Conservation (phyloP, 2,113 vertebrate species). For the Pandion haliaetus region DNA sequence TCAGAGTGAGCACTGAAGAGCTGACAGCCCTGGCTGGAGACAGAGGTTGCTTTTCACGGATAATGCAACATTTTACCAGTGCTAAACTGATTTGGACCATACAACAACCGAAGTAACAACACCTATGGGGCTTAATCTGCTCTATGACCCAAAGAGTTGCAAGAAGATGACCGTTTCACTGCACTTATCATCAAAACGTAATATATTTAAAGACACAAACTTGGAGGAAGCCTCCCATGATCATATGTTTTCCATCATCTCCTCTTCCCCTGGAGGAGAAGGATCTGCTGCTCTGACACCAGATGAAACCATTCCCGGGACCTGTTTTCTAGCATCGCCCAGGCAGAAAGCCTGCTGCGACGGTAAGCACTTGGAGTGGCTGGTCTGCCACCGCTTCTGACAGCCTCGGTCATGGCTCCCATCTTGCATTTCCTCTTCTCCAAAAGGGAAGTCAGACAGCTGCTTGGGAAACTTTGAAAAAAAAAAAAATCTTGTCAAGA, state of each 20-base stretch:
- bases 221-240: not conserved
- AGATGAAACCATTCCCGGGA: not conserved
- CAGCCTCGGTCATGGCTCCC: not conserved
- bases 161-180: not conserved
- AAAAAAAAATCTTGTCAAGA: not conserved
- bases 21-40: not conserved
- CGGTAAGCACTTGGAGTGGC: accelerated
- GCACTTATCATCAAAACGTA: not conserved
- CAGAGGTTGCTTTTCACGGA: not conserved
- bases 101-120: not conserved
- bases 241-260: not conserved
- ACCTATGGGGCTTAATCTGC: not conserved
- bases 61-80: not conserved
- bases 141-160: not conserved
- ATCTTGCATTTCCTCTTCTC: not conserved
- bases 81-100: not conserved
- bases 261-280: not conserved
- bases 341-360: not conserved
- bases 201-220: not conserved
- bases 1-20: not conserved
- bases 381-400: accelerated
- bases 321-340: not conserved
- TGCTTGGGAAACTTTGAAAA: not conserved
- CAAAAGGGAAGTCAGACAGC: not conserved
- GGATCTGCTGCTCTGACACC: not conserved